phyloP scores from a whole-genome alignment of 2,113 vertebrate genomes.

The Megalops atlanticus region DNA sequence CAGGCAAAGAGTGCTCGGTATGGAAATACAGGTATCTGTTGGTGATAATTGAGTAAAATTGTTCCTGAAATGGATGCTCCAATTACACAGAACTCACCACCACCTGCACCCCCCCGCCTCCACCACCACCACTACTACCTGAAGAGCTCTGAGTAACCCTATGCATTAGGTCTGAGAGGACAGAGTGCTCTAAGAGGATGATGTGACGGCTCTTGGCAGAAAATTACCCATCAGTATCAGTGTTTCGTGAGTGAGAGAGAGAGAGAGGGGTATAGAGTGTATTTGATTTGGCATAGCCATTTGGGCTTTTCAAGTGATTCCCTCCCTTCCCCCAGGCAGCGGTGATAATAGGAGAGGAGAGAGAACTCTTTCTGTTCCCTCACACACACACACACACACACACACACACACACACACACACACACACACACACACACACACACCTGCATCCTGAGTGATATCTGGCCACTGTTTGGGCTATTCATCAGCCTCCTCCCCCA shows the following conservation, averaged over 20 bases:
- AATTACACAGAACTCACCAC: not conserved
- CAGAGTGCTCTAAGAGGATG: conserved; percentile 22
- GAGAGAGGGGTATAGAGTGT: too few species aligned
- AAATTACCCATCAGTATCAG: conserved; percentile 7
- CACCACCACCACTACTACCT: too few species aligned
- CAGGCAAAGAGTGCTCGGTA: not conserved
- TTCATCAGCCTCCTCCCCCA: too few species aligned
- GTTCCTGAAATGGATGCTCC: conserved; percentile 2
- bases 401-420: not conserved
- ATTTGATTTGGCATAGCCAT: conserved; percentile 12
- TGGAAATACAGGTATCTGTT: conserved; percentile 3
- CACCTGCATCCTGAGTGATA: conserved; percentile 81
- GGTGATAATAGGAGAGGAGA: not conserved
- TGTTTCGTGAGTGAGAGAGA: not conserved
- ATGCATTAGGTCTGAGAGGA: not conserved
- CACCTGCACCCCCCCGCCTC: not conserved
- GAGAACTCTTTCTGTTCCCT: not conserved
- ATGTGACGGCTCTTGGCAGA: not conserved
- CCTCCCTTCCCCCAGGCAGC: not conserved
- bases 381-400: too few species aligned
- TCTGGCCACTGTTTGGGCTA: too few species aligned
- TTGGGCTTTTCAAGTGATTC: not conserved
- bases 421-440: not conserved
- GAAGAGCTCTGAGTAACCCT: not conserved
- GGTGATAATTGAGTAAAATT: conserved; percentile 18